Percentiles rank a stretch among this genome's conserved stretches.
Evolutionary conservation across 37 sponge, comb jelly and placozoan genomes (phyloP).

Genomic region (Hexactinellida sp.): DNA sequence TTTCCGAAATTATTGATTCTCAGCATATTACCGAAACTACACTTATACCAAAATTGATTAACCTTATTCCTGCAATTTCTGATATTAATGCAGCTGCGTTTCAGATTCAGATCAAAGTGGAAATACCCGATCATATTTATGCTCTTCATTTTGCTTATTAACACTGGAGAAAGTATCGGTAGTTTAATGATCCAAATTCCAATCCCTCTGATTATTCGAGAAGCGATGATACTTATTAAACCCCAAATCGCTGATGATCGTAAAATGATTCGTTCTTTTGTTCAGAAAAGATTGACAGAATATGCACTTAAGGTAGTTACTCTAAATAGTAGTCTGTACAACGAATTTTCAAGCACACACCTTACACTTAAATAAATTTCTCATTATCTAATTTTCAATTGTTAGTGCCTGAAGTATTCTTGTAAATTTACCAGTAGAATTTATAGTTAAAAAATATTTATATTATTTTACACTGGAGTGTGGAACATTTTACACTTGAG

Average conservation of each 20-base stretch:
- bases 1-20: not conserved
- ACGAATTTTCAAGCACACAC: no score
- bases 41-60: not conserved
- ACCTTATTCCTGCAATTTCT: not conserved
- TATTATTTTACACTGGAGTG: no score
- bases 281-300: slow-evolving; percentile 1
- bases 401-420: no score
- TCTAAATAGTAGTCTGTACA: not conserved
- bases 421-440: no score
- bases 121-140: slow-evolving; percentile 1
- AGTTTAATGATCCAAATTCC: not conserved
- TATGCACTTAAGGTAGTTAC: slow-evolving; percentile 5
- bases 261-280: not conserved
- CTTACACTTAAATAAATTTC: no score
- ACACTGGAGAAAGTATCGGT: not conserved
- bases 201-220: not conserved
- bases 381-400: no score
- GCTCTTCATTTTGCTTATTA: not conserved
- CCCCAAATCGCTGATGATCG: not conserved
- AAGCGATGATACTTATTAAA: slow-evolving; percentile 2
- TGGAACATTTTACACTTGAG: no score
- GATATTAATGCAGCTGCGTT: not conserved
- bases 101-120: no score
- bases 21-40: not conserved
- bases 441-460: no score